These are phyloP conservation scores for Coregonus suidteri DNA, from an alignment of 2,797 vertebrate species.

Conservation along the genomic window DNA sequence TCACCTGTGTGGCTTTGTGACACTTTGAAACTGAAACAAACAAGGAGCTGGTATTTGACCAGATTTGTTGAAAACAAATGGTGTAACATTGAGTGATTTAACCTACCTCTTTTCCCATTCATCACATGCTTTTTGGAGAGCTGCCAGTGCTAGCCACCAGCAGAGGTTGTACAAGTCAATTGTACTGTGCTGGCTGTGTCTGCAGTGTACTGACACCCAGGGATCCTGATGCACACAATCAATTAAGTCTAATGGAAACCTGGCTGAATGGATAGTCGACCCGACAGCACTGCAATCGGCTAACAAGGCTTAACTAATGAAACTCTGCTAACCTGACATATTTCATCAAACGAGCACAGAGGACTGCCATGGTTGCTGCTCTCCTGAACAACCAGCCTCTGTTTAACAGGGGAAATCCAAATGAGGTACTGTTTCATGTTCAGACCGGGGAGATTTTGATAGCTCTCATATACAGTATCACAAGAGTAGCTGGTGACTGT, in stretches of 20 bases:
- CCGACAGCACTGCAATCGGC: conserved; percentile 27
- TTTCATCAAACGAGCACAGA: conserved; percentile 9
- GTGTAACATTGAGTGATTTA: neutral
- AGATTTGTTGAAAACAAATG: conserved; percentile 13
- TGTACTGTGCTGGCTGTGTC: conserved; percentile 5
- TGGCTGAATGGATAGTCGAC: conserved; percentile 10
- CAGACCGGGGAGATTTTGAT: neutral
- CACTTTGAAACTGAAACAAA: conserved; percentile 15
- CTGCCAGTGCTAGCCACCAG: too few species aligned
- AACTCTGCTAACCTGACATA: conserved; percentile 8
- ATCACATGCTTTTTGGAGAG: neutral
- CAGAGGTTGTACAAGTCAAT: too few species aligned
- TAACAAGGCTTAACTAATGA: conserved; percentile 27
- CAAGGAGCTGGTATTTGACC: neutral
- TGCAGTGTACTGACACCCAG: conserved; percentile 14
- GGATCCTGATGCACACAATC: conserved; percentile 13
- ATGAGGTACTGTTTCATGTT: neutral
- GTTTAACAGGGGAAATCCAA: neutral
- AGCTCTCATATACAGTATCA: neutral
- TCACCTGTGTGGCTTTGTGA: conserved; percentile 20
- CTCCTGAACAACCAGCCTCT: conserved; percentile 4
- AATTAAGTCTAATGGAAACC: conserved; percentile 27
- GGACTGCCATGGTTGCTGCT: conserved; percentile 27
- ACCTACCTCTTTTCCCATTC: neutral
- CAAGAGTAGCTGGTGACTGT: neutral